A percentile compares a stretch with the other conserved stretches of the same genome.
Conservation (phyloP, 2,888 invertebrate species). For the Phania funesta region DNA sequence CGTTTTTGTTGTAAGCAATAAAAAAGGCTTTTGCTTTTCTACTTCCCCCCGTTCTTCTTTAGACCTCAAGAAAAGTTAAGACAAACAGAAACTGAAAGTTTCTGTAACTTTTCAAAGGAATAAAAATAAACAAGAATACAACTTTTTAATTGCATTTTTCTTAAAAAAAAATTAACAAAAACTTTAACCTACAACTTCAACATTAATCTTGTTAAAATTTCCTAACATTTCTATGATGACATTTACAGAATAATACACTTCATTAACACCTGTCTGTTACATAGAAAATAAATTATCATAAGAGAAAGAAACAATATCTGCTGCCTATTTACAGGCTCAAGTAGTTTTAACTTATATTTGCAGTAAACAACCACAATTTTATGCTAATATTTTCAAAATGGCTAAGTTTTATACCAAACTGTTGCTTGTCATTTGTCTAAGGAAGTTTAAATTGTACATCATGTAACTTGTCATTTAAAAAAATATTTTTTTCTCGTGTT, state of each 20-base stretch:
- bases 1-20: conserved; percentile 13
- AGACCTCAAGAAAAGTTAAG: neutral
- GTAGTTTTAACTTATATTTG: neutral
- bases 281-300: conserved; percentile 12
- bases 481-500: conserved; percentile 19
- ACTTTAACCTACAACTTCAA: conserved; percentile 29
- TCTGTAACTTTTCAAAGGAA: conserved; percentile 67
- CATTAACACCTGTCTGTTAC: conserved; percentile 67
- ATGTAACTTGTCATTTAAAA: conserved; percentile 53
- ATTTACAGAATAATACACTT: conserved; percentile 69
- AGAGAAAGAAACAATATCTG: neutral
- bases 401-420: conserved; percentile 49
- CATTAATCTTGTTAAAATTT: conserved; percentile 61
- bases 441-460: conserved; percentile 48
- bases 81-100: conserved; percentile 68
- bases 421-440: conserved; percentile 52
- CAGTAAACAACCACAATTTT: neutral
- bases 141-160: conserved; percentile 70
- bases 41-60: neutral
- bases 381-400: conserved; percentile 28
- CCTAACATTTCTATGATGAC: conserved; percentile 58
- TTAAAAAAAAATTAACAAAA: conserved; percentile 15
- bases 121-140: conserved; percentile 37
- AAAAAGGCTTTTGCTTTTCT: conserved; percentile 45
- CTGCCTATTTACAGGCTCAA: conserved; percentile 27